A percentile compares a stretch with the other conserved stretches of the same genome.
phyloP scores from a whole-genome alignment of 2,888 invertebrate genomes.

The Drosophila tanythrix region DNA sequence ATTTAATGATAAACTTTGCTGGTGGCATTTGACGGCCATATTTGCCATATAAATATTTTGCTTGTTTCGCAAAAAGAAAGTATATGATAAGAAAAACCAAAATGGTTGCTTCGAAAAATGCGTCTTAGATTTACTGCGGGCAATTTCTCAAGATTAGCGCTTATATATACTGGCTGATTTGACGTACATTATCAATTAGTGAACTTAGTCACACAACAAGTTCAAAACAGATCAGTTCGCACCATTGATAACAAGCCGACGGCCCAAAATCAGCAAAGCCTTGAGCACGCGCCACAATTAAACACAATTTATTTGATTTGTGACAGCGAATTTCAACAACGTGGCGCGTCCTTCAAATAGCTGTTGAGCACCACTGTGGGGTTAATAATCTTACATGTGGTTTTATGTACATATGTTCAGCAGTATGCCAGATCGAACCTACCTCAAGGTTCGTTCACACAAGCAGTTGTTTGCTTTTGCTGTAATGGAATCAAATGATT shows the following conservation, averaged over 20 bases:
- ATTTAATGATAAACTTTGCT: conserved; percentile 5
- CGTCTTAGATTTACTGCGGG: conserved; percentile 52
- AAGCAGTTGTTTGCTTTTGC: conserved; percentile 3
- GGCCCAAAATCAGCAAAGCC: conserved; percentile 11
- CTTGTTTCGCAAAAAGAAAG: conserved; percentile 7
- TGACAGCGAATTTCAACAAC: conserved; percentile 18
- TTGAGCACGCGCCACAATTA: conserved; percentile 46
- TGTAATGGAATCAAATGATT: conserved; percentile 13
- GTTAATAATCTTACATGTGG: background rate
- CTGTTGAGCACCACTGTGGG: background rate
- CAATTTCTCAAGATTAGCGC: conserved; percentile 29
- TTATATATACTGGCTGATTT: conserved; percentile 11
- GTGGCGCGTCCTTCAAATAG: conserved; percentile 31
- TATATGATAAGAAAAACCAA: conserved; percentile 6
- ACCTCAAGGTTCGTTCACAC: conserved; percentile 45
- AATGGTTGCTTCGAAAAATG: conserved; percentile 46
- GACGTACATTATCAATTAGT: conserved; percentile 68
- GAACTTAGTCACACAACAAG: conserved; percentile 44
- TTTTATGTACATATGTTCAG: background rate
- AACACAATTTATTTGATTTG: conserved; percentile 19
- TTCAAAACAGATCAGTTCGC: conserved; percentile 68
- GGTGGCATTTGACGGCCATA: background rate
- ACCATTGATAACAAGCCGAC: conserved; percentile 39
- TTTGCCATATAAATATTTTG: background rate
- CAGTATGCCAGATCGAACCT: conserved; percentile 34